Evolutionary conservation across 2,113 vertebrate genomes (phyloP).

Genomic region (Caranx melampygus): DNA sequence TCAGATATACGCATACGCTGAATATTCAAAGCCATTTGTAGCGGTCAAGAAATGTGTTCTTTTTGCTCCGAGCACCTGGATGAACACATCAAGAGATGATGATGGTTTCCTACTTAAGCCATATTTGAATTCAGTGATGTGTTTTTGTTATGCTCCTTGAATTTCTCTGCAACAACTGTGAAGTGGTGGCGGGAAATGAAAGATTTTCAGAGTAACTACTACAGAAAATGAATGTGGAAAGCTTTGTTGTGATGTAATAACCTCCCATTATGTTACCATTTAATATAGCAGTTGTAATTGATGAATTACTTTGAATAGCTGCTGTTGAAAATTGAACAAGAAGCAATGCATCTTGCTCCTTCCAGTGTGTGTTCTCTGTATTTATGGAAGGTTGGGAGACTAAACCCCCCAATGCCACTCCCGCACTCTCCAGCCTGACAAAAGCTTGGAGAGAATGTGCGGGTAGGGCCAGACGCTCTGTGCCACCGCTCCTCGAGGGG

Average conservation of each 20-base stretch:
- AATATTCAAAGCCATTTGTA: constrained; percentile 82
- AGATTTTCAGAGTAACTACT: neutral
- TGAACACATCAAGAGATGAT: constrained; percentile 48
- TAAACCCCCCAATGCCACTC: constrained; percentile 45
- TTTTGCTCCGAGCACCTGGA: constrained; percentile 70
- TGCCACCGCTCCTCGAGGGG: constrained; percentile 78
- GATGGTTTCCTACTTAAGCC: constrained; percentile 59
- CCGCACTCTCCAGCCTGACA: constrained; percentile 66
- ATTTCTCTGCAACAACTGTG: constrained; percentile 10
- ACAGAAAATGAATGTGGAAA: neutral
- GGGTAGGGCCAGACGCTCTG: constrained; percentile 72
- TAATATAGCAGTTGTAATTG: neutral
- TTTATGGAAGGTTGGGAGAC: constrained; percentile 47
- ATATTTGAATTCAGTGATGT: constrained; percentile 55
- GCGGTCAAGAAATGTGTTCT: constrained; percentile 72
- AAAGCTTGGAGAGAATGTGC: constrained; percentile 74
- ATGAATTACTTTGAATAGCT: constrained; percentile 31
- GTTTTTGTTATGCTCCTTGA: constrained; percentile 43
- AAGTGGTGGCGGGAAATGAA: constrained; percentile 16
- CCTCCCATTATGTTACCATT: constrained; percentile 10
- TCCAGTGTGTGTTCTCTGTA: constrained; percentile 51
- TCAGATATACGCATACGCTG: constrained; percentile 73
- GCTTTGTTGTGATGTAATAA: constrained; percentile 4
- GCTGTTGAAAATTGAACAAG: constrained; percentile 41
- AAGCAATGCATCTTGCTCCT: constrained; percentile 49